These are phyloP conservation scores for Zaprionus camerounensis DNA, from an alignment of 1,140 invertebrate species.

Conservation along the genomic window DNA sequence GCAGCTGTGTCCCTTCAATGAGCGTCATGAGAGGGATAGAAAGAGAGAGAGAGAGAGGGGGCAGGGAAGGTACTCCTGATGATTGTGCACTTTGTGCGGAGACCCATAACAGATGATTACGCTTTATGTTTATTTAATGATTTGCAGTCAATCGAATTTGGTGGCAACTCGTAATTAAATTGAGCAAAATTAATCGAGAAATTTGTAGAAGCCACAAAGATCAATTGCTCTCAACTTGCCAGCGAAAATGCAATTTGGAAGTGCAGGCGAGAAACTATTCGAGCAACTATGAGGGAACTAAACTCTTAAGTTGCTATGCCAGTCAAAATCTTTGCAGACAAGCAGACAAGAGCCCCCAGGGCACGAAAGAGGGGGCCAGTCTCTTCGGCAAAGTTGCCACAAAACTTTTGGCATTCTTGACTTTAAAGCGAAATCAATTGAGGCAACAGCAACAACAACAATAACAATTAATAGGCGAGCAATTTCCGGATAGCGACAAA, in stretches of 20 bases:
- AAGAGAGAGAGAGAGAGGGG: slow-evolving; percentile 41
- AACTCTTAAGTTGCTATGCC: slow-evolving; percentile 51
- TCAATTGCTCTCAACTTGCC: slow-evolving; percentile 18
- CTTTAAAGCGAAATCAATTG: slow-evolving; percentile 75
- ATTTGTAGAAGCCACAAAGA: slow-evolving; percentile 10
- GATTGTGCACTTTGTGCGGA: slow-evolving; percentile 53
- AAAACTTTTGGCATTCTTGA: slow-evolving; percentile 52
- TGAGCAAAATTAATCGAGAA: slow-evolving; percentile 32
- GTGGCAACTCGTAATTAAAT: slow-evolving; percentile 9
- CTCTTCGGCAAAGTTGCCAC: slow-evolving; percentile 28
- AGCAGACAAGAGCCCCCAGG: not conserved
- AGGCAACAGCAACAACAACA: slow-evolving; percentile 34
- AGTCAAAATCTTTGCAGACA: slow-evolving; percentile 28
- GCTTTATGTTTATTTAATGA: slow-evolving; percentile 40
- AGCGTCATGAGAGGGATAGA: not conserved
- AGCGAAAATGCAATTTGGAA: slow-evolving; percentile 18
- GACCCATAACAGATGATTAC: slow-evolving; percentile 12
- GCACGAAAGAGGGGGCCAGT: not conserved
- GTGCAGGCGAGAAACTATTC: slow-evolving; percentile 48
- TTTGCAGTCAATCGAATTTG: slow-evolving; percentile 18
- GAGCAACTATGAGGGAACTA: slow-evolving; percentile 62
- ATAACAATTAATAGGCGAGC: slow-evolving; percentile 73
- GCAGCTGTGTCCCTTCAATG: not conserved
- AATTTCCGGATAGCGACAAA: slow-evolving; percentile 75
- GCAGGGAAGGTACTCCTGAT: slow-evolving; percentile 1